Conservation (phyloP, 2,888 invertebrate species). For the Sceliomorpha sp. region DNA sequence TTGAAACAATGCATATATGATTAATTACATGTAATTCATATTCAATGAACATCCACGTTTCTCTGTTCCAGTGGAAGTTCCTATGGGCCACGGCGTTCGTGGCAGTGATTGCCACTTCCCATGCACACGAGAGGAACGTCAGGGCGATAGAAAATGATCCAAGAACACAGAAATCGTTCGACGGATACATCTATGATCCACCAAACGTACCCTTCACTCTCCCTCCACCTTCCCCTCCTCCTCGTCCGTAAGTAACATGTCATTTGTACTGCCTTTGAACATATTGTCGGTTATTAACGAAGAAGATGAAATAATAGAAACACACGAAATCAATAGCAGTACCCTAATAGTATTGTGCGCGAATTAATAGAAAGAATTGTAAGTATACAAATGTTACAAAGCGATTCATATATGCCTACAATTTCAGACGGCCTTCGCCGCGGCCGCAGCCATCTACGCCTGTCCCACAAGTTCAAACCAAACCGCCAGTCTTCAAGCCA, state of each 20-base stretch:
- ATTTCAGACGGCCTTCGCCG: conserved; percentile 22
- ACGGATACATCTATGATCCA: conserved; percentile 70
- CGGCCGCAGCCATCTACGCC: no score
- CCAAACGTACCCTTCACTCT: conserved; percentile 68
- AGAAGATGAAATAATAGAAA: no score
- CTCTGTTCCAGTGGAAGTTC: conserved; percentile 71
- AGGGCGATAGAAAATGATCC: conserved; percentile 71
- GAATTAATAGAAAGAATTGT: no score
- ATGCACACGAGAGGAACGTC: conserved; percentile 69
- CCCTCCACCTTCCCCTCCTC: no score
- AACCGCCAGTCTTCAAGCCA: conserved; percentile 49
- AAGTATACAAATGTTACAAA: neutral
- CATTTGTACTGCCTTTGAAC: no score
- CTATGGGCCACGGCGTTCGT: conserved; percentile 73
- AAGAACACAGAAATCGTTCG: conserved; percentile 63
- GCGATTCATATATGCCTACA: neutral
- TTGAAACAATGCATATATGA: no score
- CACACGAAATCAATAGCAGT: no score
- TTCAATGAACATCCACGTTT: no score
- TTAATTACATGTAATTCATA: no score
- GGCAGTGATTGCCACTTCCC: conserved; percentile 71
- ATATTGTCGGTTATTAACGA: no score
- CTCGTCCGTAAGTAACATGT: no score
- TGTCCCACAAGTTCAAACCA: conserved; percentile 33
- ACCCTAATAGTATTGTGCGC: no score